Conservation (phyloP, 1,140 invertebrate species). For the Meloidogyne floridensis region DNA sequence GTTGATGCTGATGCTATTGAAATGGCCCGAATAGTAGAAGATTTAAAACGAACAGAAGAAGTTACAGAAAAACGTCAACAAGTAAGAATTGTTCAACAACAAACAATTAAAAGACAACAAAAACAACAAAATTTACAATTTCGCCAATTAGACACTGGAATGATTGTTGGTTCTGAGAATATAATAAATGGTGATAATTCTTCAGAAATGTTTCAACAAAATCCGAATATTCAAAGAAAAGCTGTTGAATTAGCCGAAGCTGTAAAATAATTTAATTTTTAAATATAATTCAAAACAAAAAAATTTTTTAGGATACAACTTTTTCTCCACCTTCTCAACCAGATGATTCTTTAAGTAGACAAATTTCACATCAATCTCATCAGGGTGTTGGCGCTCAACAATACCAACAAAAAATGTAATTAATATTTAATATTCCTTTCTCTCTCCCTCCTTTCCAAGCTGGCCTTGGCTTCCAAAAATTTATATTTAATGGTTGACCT, state of each 20-base stretch:
- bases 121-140: constrained; percentile 14
- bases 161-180: not conserved
- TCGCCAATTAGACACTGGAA: not conserved
- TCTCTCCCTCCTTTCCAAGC: too few relatives aligned
- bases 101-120: constrained; percentile 12
- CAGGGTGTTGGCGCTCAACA: constrained; percentile 5
- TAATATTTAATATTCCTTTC: too few relatives aligned
- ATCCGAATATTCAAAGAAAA: not conserved
- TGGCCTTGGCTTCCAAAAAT: too few relatives aligned
- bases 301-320: not conserved
- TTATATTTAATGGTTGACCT: too few relatives aligned
- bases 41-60: constrained; percentile 27
- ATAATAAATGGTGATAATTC: not conserved
- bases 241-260: constrained; percentile 29
- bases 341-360: constrained; percentile 12
- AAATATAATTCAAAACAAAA: not conserved
- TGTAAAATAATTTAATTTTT: constrained; percentile 9
- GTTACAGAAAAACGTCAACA: constrained; percentile 10
- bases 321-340: constrained; percentile 26
- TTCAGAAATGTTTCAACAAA: not conserved
- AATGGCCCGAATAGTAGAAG: constrained; percentile 30
- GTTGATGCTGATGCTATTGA: too few relatives aligned
- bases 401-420: constrained; percentile 12
- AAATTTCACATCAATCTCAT: constrained; percentile 8
- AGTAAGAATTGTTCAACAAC: constrained; percentile 20